Percentiles rank a stretch among this genome's conserved stretches.
These are phyloP conservation scores for Trichoplax adhaerens DNA, from an alignment of 37 sponge, comb jelly and placozoan genomes.

Conservation along the genomic window DNA sequence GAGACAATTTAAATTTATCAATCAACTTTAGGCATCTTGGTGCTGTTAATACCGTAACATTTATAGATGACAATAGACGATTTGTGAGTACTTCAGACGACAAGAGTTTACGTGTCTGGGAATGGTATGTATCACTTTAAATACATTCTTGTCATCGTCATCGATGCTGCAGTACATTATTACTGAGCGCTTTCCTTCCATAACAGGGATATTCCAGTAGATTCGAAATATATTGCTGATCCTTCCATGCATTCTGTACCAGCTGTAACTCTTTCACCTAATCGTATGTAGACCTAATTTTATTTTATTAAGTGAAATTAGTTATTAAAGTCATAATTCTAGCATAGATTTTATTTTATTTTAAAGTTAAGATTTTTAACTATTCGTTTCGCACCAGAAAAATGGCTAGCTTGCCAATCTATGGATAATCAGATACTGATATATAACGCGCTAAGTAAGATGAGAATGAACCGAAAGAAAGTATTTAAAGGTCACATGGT, in stretches of 20 bases:
- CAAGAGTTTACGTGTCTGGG: conserved; percentile 96
- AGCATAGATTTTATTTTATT: not conserved
- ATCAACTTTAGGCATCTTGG: conserved; percentile 73
- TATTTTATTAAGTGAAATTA: too few species aligned
- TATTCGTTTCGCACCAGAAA: conserved; percentile 25
- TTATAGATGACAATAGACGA: conserved; percentile 86
- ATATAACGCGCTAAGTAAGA: conserved; percentile 75
- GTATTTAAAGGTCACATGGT: conserved; percentile 95
- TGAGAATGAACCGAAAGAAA: conserved; percentile 82
- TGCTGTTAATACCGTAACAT: conserved; percentile 92
- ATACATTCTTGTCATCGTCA: too few species aligned
- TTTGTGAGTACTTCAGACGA: conserved; percentile 98
- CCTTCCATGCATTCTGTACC: conserved; percentile 96
- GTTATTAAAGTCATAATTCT: too few species aligned
- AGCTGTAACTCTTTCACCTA: conserved; percentile 51
- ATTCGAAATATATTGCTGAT: conserved; percentile 95
- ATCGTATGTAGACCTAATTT: conserved; percentile 22
- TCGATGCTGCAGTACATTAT: not conserved
- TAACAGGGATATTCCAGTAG: conserved; percentile 84
- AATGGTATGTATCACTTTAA: conserved; percentile 40
- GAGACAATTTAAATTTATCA: too few species aligned
- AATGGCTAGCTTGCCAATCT: conserved; percentile 92
- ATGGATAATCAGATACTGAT: conserved; percentile 88
- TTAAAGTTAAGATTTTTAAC: not conserved
- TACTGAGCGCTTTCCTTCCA: not conserved